Percentiles rank a stretch among this genome's conserved stretches.
Evolutionary conservation across 2,888 invertebrate genomes (phyloP).

Genomic region (Coleophora deauratella): DNA sequence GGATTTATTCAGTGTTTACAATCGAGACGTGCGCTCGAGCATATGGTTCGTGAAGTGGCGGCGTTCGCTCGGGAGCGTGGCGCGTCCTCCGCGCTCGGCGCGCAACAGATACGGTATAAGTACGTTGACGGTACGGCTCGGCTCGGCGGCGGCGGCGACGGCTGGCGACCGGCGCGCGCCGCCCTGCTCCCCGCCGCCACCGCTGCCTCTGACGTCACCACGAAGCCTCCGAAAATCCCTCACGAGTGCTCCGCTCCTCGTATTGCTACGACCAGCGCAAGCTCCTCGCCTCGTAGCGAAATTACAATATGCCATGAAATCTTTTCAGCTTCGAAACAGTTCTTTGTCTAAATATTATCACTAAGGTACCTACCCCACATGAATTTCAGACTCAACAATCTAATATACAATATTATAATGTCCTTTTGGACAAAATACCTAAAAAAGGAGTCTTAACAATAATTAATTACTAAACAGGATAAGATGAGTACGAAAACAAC

Average conservation of each 20-base stretch:
- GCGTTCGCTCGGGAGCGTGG: constrained; percentile 15
- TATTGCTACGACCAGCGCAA: constrained; percentile 39
- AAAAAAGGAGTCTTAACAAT: no score
- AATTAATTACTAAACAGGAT: no score
- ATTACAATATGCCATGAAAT: constrained; percentile 16
- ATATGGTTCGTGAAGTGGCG: neutral
- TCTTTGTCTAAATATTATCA: no score
- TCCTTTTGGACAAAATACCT: no score
- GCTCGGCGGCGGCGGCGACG: constrained; percentile 32
- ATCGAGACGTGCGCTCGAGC: neutral
- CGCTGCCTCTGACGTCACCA: constrained; percentile 58
- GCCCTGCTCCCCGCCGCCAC: constrained; percentile 24
- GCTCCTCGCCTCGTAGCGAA: constrained; percentile 14
- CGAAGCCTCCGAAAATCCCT: constrained; percentile 53
- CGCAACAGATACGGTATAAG: constrained; percentile 48
- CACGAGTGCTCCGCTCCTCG: constrained; percentile 31
- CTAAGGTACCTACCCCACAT: no score
- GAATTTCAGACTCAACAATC: no score
- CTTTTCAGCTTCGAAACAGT: constrained; percentile 8
- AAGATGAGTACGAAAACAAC: no score
- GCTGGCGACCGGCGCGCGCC: constrained; percentile 43
- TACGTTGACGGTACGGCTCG: constrained; percentile 19
- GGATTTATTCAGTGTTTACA: neutral
- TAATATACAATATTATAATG: no score
- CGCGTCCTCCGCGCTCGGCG: constrained; percentile 61